Evolutionary conservation across 2,797 vertebrate genomes (phyloP).

Genomic region (Coregonus suidteri): DNA sequence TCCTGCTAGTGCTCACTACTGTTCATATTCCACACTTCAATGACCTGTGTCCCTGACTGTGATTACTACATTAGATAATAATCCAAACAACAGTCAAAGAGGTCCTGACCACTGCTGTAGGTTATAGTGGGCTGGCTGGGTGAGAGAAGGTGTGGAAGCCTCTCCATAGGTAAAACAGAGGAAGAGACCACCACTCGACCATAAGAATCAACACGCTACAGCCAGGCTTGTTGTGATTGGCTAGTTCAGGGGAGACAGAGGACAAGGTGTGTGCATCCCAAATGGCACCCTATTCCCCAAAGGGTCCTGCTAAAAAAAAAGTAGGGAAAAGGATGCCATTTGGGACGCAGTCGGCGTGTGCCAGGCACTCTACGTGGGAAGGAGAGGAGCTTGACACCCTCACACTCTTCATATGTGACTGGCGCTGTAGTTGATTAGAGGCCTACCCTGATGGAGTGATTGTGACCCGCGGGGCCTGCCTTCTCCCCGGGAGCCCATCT

Average conservation of each 20-base stretch:
- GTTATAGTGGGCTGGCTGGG: constrained; percentile 32
- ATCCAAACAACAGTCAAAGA: constrained; percentile 63
- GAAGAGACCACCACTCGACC: constrained; percentile 40
- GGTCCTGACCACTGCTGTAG: constrained; percentile 35
- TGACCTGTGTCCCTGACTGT: constrained; percentile 52
- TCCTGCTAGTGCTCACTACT: constrained; percentile 53
- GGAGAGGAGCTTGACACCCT: constrained; percentile 57
- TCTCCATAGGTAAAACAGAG: constrained; percentile 17
- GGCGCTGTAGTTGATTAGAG: constrained; percentile 66
- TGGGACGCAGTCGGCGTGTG: constrained; percentile 29
- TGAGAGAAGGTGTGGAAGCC: constrained; percentile 34
- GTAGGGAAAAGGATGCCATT: constrained; percentile 25
- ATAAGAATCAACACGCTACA: constrained; percentile 53
- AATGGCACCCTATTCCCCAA: too few relatives aligned
- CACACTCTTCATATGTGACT: constrained; percentile 22
- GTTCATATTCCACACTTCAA: constrained; percentile 44
- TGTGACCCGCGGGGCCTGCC: constrained; percentile 58
- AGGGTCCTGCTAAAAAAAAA: too few relatives aligned
- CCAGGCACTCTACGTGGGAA: constrained; percentile 44
- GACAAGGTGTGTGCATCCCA: too few relatives aligned
- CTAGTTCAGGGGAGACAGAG: constrained; percentile 30
- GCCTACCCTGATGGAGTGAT: constrained; percentile 59
- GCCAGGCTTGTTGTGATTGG: constrained; percentile 54
- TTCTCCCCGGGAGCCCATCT: constrained; percentile 36
- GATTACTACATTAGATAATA: constrained; percentile 69